phyloP scores from a whole-genome alignment of 2,113 vertebrate species.

The Tangachromis dhanisi region DNA sequence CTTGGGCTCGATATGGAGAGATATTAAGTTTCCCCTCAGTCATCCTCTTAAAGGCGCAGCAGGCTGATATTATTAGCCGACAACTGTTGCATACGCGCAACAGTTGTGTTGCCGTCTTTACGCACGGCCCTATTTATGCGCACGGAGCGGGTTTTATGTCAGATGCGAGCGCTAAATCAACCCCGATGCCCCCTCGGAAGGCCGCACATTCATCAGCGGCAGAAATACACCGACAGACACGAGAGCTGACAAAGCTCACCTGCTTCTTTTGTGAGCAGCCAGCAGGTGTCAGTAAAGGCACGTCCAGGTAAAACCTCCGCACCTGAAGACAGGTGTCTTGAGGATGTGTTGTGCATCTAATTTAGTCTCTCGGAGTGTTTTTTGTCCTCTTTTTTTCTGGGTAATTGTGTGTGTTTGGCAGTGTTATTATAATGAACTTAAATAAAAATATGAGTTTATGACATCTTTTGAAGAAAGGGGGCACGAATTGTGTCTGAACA shows the following conservation, averaged over 20 bases:
- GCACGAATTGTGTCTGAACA: neutral
- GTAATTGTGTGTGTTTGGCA: neutral
- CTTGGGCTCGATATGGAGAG: conserved; percentile 8
- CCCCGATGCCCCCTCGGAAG: neutral
- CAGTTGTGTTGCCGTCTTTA: neutral
- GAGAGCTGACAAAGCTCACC: neutral
- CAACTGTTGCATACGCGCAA: conserved; percentile 51
- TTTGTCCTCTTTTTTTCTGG: neutral
- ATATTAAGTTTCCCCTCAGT: conserved; percentile 45
- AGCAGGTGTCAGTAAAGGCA: neutral
- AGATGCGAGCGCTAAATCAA: conserved; percentile 14
- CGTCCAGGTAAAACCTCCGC: neutral
- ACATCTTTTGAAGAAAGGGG: neutral
- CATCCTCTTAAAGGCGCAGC: conserved; percentile 69
- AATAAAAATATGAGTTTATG: neutral
- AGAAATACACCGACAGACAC: neutral
- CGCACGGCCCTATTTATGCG: neutral
- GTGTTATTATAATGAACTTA: neutral
- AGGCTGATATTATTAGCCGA: conserved; percentile 56
- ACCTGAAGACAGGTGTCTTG: neutral
- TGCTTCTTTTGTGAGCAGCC: neutral
- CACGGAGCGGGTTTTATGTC: neutral
- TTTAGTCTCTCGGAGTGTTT: neutral
- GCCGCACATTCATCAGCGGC: neutral
- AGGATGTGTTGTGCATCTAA: neutral